phyloP scores from a whole-genome alignment of 1,140 invertebrate genomes.

The Nasonia longicornis region DNA sequence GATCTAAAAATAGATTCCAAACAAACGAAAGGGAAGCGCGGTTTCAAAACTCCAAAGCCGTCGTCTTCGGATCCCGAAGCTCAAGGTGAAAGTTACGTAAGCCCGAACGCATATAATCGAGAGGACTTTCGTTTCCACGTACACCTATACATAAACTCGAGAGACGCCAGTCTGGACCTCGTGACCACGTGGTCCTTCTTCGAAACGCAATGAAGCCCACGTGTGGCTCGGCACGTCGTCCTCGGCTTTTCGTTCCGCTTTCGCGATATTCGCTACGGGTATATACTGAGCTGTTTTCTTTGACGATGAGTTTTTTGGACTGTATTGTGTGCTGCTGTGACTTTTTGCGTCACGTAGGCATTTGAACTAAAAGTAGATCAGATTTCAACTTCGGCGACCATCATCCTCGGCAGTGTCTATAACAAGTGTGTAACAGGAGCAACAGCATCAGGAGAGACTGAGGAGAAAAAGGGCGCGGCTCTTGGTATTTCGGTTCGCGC shows the following conservation, averaged over 20 bases:
- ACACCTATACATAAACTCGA: neutral
- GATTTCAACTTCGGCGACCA: neutral
- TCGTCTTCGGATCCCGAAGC: neutral
- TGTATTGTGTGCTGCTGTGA: too few relatives aligned
- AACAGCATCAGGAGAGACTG: neutral
- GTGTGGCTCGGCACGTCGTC: too few relatives aligned
- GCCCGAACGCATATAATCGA: neutral
- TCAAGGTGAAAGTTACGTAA: neutral
- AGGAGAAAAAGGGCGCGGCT: slow-evolving; percentile 31
- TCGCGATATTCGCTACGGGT: too few relatives aligned
- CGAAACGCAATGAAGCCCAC: too few relatives aligned
- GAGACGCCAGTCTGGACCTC: neutral
- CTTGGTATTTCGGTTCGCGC: slow-evolving; percentile 14
- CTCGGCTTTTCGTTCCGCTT: too few relatives aligned
- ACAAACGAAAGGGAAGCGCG: neutral
- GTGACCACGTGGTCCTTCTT: neutral
- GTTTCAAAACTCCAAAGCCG: neutral
- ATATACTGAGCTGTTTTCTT: too few relatives aligned
- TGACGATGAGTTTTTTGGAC: too few relatives aligned
- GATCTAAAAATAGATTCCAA: neutral
- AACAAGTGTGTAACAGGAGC: slow-evolving; percentile 3
- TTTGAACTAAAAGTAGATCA: too few relatives aligned
- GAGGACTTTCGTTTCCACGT: neutral
- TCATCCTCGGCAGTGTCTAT: neutral
- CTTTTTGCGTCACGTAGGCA: too few relatives aligned